These are phyloP conservation scores for Limnephilus marmoratus DNA, from an alignment of 2,888 invertebrate genomes.

Conservation along the genomic window DNA sequence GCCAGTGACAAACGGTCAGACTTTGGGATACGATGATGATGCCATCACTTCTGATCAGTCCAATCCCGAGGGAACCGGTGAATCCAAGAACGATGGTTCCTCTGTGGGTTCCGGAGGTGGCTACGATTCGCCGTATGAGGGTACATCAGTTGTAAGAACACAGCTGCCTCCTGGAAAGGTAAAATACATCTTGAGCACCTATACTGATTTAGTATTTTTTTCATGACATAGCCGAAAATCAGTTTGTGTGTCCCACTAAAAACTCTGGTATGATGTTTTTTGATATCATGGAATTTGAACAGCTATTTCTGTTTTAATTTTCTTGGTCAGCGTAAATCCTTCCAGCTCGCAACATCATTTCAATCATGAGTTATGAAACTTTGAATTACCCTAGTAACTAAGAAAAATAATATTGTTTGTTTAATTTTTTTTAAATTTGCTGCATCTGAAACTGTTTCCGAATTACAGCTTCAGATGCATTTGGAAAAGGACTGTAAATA, in stretches of 20 bases:
- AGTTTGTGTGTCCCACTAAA: neutral
- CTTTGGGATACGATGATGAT: constrained; percentile 72
- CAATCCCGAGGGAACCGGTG: constrained; percentile 70
- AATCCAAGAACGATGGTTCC: constrained; percentile 72
- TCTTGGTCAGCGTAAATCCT: neutral
- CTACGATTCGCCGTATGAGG: constrained; percentile 79
- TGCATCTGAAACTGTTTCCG: neutral
- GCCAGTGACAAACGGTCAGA: constrained; percentile 61
- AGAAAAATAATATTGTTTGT: neutral
- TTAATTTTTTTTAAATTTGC: neutral
- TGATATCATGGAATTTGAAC: neutral
- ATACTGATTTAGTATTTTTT: no score
- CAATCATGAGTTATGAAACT: neutral
- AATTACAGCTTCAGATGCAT: no score
- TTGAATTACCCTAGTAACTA: neutral
- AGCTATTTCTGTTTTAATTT: neutral
- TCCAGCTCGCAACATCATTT: neutral
- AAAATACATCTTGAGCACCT: constrained; percentile 29
- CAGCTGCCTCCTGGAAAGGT: constrained; percentile 86
- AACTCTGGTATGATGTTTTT: neutral
- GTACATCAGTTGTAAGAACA: constrained; percentile 79
- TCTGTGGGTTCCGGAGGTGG: constrained; percentile 72
- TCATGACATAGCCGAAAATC: neutral
- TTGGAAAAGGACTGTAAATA: no score
- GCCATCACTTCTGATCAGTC: constrained; percentile 75